Percentiles rank a stretch among this genome's conserved stretches.
phyloP scores from a whole-genome alignment of 2,888 invertebrate genomes.

The Acheta domesticus region DNA sequence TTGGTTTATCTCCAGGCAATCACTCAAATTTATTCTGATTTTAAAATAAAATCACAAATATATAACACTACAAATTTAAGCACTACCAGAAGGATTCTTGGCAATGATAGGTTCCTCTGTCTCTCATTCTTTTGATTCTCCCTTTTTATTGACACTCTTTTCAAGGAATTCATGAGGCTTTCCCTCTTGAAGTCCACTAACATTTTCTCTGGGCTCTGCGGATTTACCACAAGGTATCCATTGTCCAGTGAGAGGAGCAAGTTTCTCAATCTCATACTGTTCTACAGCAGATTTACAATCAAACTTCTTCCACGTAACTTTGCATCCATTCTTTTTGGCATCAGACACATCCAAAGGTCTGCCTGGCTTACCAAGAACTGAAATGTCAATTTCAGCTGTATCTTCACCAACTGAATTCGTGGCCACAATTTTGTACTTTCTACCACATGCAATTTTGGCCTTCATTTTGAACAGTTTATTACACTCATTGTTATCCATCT shows the following conservation, averaged over 20 bases:
- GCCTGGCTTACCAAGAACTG: slow-evolving; percentile 60
- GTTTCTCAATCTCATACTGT: slow-evolving; percentile 93
- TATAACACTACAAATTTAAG: background rate
- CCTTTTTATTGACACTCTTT: slow-evolving; percentile 95
- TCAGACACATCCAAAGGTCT: slow-evolving; percentile 83
- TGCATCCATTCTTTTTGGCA: slow-evolving; percentile 87
- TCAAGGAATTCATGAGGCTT: slow-evolving; percentile 99
- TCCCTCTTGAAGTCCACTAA: slow-evolving; percentile 82
- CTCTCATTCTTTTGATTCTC: slow-evolving; percentile 94
- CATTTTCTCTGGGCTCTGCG: slow-evolving; percentile 78
- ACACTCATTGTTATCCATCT: slow-evolving; percentile 81
- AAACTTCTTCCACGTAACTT: slow-evolving; percentile 88
- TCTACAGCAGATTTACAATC: slow-evolving; percentile 93
- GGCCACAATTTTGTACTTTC: slow-evolving; percentile 84
- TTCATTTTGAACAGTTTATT: too few species aligned
- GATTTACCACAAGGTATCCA: slow-evolving; percentile 91
- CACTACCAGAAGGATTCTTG: slow-evolving; percentile 93
- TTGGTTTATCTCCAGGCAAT: slow-evolving; percentile 71
- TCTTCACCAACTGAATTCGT: slow-evolving; percentile 92
- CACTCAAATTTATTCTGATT: slow-evolving; percentile 33
- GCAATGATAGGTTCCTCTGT: slow-evolving; percentile 92
- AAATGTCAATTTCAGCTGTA: slow-evolving; percentile 84
- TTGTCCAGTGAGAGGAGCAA: slow-evolving; percentile 85
- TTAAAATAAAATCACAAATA: background rate
- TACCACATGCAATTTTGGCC: slow-evolving; percentile 76